Conservation (phyloP, 2,888 invertebrate genomes). For the Oscheius sp. region DNA sequence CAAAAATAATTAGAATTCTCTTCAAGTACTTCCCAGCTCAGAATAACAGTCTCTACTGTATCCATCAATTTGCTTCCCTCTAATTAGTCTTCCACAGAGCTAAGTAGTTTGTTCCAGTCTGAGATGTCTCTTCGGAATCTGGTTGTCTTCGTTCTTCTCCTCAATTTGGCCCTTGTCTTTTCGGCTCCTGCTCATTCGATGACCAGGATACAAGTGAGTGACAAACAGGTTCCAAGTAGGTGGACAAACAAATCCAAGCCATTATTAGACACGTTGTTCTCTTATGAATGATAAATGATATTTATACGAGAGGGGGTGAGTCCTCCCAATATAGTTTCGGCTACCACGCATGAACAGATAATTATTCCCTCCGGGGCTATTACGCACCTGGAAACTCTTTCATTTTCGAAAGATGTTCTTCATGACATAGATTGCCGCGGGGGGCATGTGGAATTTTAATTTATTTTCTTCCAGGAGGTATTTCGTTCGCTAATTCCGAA, state of each 20-base stretch:
- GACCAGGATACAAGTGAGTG: conserved; percentile 28
- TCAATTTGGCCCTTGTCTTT: background rate
- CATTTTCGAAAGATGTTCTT: background rate
- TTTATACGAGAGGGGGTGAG: too few species aligned
- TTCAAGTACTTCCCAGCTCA: background rate
- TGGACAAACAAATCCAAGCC: too few species aligned
- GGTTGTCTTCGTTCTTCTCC: conserved; percentile 1
- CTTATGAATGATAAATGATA: too few species aligned
- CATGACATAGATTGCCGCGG: background rate
- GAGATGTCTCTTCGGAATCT: conserved; percentile 23
- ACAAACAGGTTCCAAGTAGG: too few species aligned
- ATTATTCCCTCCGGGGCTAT: background rate
- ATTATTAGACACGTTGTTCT: too few species aligned
- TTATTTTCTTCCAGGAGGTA: conserved; percentile 25
- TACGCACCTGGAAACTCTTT: background rate
- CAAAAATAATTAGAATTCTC: too few species aligned
- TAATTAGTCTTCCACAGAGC: too few species aligned
- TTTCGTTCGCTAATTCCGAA: conserved; percentile 29
- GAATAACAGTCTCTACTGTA: background rate
- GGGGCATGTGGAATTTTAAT: background rate
- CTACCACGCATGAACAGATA: background rate
- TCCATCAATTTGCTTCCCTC: background rate
- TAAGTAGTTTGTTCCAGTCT: too few species aligned
- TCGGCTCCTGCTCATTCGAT: conserved; percentile 15
- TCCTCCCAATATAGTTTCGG: background rate